Evolutionary conservation across 2,113 vertebrate genomes (phyloP).

Genomic region (Cyprinodon tularosa): DNA sequence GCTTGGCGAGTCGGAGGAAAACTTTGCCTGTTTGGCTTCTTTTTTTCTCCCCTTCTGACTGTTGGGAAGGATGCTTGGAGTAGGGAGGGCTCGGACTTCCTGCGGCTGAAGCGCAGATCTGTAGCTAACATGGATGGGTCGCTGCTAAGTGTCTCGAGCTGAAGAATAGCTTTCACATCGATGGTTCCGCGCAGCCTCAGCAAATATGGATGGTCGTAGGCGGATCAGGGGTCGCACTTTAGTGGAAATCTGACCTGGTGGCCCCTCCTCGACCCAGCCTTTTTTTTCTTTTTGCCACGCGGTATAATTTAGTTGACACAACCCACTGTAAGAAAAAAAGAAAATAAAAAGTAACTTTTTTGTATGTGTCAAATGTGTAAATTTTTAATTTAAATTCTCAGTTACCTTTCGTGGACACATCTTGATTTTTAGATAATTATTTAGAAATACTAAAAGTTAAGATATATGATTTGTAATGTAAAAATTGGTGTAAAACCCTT

Average conservation of each 20-base stretch:
- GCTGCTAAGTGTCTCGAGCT: fast-evolving
- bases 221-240: slow-evolving; percentile 38
- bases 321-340: slow-evolving; percentile 34
- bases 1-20: slow-evolving; percentile 60
- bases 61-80: slow-evolving; percentile 75
- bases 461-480: too few relatives aligned
- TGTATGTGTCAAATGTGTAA: background rate
- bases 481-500: too few relatives aligned
- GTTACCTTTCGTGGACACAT: too few relatives aligned
- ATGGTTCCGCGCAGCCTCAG: slow-evolving; percentile 24
- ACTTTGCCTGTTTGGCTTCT: slow-evolving; percentile 69
- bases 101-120: slow-evolving; percentile 27
- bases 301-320: slow-evolving; percentile 58
- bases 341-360: background rate
- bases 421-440: too few relatives aligned
- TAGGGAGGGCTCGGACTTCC: slow-evolving; percentile 29
- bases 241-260: slow-evolving; percentile 57
- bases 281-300: slow-evolving; percentile 73
- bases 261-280: slow-evolving; percentile 49
- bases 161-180: background rate
- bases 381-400: background rate
- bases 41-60: slow-evolving; percentile 9
- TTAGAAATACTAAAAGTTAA: too few relatives aligned
- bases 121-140: slow-evolving; percentile 34
- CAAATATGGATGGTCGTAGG: slow-evolving; percentile 30